Base-by-base conservation (phyloP, 1,140 invertebrate genomes). In the Druon quercuslanigerum region DNA sequence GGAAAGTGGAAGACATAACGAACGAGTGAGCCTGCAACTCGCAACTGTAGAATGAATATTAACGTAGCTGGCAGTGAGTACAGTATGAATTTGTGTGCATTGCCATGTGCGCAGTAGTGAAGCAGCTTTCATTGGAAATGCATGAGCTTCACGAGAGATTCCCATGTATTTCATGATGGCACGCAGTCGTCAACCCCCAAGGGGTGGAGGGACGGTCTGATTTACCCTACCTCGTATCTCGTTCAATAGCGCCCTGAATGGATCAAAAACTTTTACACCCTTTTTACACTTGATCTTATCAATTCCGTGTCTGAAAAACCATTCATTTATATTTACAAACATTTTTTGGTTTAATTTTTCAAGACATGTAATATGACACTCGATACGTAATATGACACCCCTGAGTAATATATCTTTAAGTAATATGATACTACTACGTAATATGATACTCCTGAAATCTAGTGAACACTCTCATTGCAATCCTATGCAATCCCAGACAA, bases 61-160 rank as follows among this genome's bases (percentile, higher is more conserved):
- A 66, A 66, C 60, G 14, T 40, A 40, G 25, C 60, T 66, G 60
- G 25, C 33, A 46, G 40, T 46, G 17, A 66, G 33, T 66, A 14
- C 14, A 66, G 60, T 66, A 40, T 66, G 60, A 66, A 66, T 66
- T 66, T 66, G 60, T 66, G 60, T 66, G 60, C 60, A 66, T 16
- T 66, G 51, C 72, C 51, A 52, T 51, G 72, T 52, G 72, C 33
- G 71, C 17, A 52, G 20, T 20, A 50, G 46, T 25, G 71, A 25
- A 52, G 46, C 72, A 72, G 75, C 73, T 80, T 76, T 71, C 56
- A 77, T 80, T 80, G 73, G 75, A 80, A 80, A 80, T 80, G 79
- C 74, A 79, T 79, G 74, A 79, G 78, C 57, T 51, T 75, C 56
- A 54, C 46, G 50, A 40, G 40, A 40, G 73, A 50, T 17, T 75